Evolutionary conservation across 64 coral and sea anemone genomes (phyloP).

Genomic region (Dendrophyllia cribrosa): DNA sequence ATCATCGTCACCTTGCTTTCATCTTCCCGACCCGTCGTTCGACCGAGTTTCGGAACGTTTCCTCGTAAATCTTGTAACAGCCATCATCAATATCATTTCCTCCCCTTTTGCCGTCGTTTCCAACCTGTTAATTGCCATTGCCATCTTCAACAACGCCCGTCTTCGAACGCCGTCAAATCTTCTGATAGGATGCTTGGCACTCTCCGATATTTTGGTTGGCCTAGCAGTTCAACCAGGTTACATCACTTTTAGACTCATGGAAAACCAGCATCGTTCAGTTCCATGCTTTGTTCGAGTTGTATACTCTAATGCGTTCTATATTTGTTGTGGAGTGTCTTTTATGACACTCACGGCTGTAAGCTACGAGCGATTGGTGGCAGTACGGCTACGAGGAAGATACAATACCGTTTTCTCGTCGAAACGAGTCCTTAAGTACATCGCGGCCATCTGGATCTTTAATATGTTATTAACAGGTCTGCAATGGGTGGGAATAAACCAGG

Average conservation of each 20-base stretch:
- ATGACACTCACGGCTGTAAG: conserved; percentile 63
- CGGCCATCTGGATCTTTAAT: conserved; percentile 39
- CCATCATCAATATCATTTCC: conserved; percentile 35
- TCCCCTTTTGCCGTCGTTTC: conserved; percentile 50
- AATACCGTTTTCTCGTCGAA: conserved; percentile 18
- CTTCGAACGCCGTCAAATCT: conserved; percentile 63
- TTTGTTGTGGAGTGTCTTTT: conserved; percentile 64
- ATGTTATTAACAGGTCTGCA: conserved; percentile 45
- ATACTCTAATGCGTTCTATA: conserved; percentile 54
- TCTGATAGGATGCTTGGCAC: conserved; percentile 28
- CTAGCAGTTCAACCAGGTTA: conserved; percentile 53
- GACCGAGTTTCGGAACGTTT: conserved; percentile 9
- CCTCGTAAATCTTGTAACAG: conserved; percentile 52
- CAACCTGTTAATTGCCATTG: conserved; percentile 28
- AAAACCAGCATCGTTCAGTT: conserved; percentile 62
- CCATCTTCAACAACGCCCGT: background rate
- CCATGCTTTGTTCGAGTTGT: conserved; percentile 42
- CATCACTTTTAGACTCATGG: conserved; percentile 31
- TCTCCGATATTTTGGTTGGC: conserved; percentile 61
- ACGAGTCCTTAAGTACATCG: conserved; percentile 14
- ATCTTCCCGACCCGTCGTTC: conserved; percentile 21
- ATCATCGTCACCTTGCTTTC: conserved; percentile 8
- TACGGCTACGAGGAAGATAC: conserved; percentile 49
- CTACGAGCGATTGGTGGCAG: conserved; percentile 54
- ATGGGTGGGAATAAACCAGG: conserved; percentile 49